Evolutionary conservation across 2,797 vertebrate species (phyloP).

Genomic region (Tenualosa thibaudeaui): DNA sequence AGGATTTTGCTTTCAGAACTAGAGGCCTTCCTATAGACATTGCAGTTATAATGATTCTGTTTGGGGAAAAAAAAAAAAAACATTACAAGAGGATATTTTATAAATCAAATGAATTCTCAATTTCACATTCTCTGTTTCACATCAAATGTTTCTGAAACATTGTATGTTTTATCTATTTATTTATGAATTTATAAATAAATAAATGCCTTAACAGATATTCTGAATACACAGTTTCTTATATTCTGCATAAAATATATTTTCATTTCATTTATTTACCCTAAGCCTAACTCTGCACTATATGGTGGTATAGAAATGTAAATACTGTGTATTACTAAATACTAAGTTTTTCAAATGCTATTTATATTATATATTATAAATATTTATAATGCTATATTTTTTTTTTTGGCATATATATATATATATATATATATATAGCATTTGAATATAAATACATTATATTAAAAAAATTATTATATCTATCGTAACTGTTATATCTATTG

Average conservation of each 20-base stretch:
- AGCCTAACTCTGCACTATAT: too few relatives aligned
- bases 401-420: too few relatives aligned
- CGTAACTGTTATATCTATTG: too few relatives aligned
- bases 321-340: too few relatives aligned
- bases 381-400: too few relatives aligned
- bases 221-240: neutral
- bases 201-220: neutral
- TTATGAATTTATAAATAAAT: neutral
- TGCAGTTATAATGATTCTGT: neutral
- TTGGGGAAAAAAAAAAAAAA: neutral
- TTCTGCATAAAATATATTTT: neutral
- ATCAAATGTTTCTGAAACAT: neutral
- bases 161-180: neutral
- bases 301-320: too few relatives aligned
- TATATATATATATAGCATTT: too few relatives aligned
- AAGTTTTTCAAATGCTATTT: neutral
- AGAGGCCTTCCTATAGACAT: neutral
- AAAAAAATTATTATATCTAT: neutral
- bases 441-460: too few relatives aligned
- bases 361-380: too few relatives aligned
- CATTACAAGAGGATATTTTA: neutral
- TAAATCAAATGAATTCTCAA: neutral
- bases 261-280: too few relatives aligned
- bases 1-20: constrained; percentile 27
- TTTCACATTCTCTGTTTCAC: neutral